Percentiles rank a stretch among this genome's conserved stretches.
Conservation (phyloP, 2,888 invertebrate species). For the Arrhopalites spinosus region DNA sequence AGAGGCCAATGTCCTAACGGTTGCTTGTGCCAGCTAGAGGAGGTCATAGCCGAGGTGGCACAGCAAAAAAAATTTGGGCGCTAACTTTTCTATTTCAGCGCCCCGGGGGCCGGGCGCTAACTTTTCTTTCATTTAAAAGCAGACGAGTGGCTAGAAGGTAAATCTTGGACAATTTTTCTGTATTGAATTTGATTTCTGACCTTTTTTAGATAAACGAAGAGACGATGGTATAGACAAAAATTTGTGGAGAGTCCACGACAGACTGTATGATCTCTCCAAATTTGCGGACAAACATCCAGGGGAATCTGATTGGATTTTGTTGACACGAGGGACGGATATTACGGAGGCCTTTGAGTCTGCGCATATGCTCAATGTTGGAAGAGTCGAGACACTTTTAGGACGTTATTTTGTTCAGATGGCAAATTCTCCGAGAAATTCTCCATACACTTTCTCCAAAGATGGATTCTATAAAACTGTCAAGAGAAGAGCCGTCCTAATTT, state of each 20-base stretch:
- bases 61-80: no score
- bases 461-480: constrained; percentile 77
- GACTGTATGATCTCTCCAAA: constrained; percentile 64
- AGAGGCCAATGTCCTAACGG: no score
- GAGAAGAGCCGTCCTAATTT: constrained; percentile 54
- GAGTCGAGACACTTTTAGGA: constrained; percentile 66
- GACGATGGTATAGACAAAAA: no score
- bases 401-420: constrained; percentile 73
- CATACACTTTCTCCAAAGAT: constrained; percentile 73
- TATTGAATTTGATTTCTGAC: no score
- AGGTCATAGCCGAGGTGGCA: no score
- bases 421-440: constrained; percentile 68
- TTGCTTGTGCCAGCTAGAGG: no score
- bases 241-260: constrained; percentile 57
- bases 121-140: no score
- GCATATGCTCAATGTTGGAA: constrained; percentile 65
- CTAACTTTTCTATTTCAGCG: no score
- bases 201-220: no score
- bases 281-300: constrained; percentile 64
- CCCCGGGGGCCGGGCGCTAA: no score
- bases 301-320: constrained; percentile 58
- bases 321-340: constrained; percentile 72
- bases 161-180: no score
- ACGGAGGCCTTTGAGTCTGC: constrained; percentile 79
- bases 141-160: no score